A percentile compares a stretch with the other conserved stretches of the same genome.
Conservation (phyloP, 2,888 invertebrate genomes). For the Eupithecia pulchellata region DNA sequence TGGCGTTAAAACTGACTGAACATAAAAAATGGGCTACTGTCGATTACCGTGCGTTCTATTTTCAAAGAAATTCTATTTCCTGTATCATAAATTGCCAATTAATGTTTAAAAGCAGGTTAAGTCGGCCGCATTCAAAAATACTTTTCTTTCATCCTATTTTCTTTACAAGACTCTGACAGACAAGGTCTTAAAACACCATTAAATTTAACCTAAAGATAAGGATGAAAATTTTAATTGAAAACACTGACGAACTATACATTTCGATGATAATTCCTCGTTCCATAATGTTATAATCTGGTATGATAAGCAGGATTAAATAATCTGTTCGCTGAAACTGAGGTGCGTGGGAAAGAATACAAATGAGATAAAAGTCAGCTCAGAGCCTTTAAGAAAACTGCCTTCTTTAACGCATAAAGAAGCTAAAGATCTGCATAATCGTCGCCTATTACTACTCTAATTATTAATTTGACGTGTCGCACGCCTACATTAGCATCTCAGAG, state of each 20-base stretch:
- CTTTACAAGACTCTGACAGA: not conserved
- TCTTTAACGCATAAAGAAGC: constrained; percentile 23
- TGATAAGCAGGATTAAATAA: constrained; percentile 38
- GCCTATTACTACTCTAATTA: constrained; percentile 38
- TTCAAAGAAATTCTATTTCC: constrained; percentile 31
- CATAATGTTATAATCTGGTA: constrained; percentile 12
- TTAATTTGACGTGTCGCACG: constrained; percentile 67
- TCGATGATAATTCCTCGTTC: not conserved
- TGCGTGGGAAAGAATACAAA: constrained; percentile 43
- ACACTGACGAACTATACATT: not conserved
- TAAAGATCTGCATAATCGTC: constrained; percentile 36
- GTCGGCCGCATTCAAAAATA: constrained; percentile 1
- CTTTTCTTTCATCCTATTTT: constrained; percentile 4
- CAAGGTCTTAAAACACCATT: constrained; percentile 5
- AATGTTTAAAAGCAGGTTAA: constrained; percentile 12
- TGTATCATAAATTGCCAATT: constrained; percentile 16
- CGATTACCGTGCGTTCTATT: constrained; percentile 34
- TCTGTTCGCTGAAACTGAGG: constrained; percentile 39
- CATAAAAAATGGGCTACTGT: constrained; percentile 35
- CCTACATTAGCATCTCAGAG: constrained; percentile 65
- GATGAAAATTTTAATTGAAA: not conserved
- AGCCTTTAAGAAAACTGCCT: constrained; percentile 17
- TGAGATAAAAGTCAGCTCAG: constrained; percentile 15
- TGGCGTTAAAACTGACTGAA: constrained; percentile 21
- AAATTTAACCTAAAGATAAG: not conserved